These are phyloP conservation scores for Mellilla xanthometata DNA, from an alignment of 2,888 invertebrate genomes.

Conservation along the genomic window DNA sequence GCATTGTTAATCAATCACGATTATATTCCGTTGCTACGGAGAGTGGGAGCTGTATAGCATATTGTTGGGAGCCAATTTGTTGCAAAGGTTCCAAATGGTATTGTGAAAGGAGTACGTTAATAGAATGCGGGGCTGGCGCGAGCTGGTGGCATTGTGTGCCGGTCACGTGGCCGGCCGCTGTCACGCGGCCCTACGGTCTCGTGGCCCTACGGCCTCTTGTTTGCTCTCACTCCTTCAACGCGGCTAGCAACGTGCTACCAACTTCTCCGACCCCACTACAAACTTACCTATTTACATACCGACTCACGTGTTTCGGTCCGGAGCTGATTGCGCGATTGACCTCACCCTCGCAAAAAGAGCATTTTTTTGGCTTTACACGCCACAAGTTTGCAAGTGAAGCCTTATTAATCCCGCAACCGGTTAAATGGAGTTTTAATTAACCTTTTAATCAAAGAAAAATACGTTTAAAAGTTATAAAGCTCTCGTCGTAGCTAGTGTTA, in stretches of 20 bases:
- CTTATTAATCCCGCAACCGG: constrained; percentile 29
- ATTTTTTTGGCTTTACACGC: constrained; percentile 47
- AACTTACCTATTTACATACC: constrained; percentile 49
- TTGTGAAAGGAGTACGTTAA: constrained; percentile 2
- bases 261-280: constrained; percentile 57
- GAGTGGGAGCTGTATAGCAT: neutral
- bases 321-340: constrained; percentile 49
- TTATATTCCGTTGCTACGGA: constrained; percentile 8
- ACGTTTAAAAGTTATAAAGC: too few species aligned
- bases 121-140: neutral
- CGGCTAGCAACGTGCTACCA: constrained; percentile 61
- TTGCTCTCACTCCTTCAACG: constrained; percentile 60
- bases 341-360: constrained; percentile 36
- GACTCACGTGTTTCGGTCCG: constrained; percentile 60
- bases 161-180: constrained; percentile 22
- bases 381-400: constrained; percentile 39
- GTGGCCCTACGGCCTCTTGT: constrained; percentile 48
- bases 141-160: constrained; percentile 2
- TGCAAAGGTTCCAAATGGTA: constrained; percentile 1
- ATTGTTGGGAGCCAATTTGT: constrained; percentile 2
- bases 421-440: constrained; percentile 1
- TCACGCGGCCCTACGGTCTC: constrained; percentile 42
- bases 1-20: constrained; percentile 27
- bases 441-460: too few species aligned
- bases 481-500: too few species aligned